Evolutionary conservation across 92 coral and sea anemone species (phyloP).

Genomic region (Porites evermanni): DNA sequence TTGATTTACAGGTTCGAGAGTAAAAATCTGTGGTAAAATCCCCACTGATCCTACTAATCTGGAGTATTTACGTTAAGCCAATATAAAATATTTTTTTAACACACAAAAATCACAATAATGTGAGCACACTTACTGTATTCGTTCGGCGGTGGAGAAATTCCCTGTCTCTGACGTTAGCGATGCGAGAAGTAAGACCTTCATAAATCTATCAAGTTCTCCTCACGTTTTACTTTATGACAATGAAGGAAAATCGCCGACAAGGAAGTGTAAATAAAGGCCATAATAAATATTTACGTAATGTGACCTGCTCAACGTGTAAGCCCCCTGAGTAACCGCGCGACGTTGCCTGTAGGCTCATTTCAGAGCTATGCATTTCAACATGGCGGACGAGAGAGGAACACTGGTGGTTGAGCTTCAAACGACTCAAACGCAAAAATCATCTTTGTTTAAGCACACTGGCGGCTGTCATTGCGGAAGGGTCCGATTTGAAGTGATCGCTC

Average conservation of each 20-base stretch:
- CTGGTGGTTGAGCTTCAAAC: neutral
- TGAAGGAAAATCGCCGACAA: neutral
- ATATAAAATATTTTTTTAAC: too few species aligned
- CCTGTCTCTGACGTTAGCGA: slow-evolving; percentile 82
- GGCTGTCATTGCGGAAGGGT: slow-evolving; percentile 97
- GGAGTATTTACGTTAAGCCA: too few species aligned
- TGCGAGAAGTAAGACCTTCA: slow-evolving; percentile 84
- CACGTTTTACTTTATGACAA: neutral
- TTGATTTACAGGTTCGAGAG: too few species aligned
- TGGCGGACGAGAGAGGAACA: neutral
- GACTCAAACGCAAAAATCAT: too few species aligned
- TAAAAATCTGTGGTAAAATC: too few species aligned
- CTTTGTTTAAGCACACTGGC: slow-evolving; percentile 64
- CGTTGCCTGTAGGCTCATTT: neutral
- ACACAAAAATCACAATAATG: too few species aligned
- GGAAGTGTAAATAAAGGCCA: neutral
- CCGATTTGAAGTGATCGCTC: slow-evolving; percentile 87
- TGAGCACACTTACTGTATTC: slow-evolving; percentile 69
- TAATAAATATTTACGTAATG: neutral
- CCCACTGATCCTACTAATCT: too few species aligned
- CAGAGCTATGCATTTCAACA: neutral
- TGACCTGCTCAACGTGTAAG: slow-evolving; percentile 23
- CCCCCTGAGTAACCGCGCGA: slow-evolving; percentile 26
- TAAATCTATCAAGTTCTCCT: neutral
- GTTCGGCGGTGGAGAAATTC: slow-evolving; percentile 81